Evolutionary conservation across 2,888 invertebrate genomes (phyloP).

Genomic region (Zaprionus bogoriensis): DNA sequence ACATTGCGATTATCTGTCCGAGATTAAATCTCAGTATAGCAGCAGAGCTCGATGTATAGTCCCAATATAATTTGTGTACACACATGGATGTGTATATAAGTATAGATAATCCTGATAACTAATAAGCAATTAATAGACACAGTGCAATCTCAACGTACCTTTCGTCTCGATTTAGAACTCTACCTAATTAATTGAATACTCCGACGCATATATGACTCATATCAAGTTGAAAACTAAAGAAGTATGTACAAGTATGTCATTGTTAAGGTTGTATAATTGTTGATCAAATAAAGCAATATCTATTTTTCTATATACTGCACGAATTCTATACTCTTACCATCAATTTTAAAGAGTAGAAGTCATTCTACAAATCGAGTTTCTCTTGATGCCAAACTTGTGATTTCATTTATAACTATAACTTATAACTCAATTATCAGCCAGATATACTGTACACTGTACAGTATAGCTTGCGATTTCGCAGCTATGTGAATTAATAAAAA

Average conservation of each 20-base stretch:
- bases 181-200: too few species aligned
- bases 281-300: constrained; percentile 41
- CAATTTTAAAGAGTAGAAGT: constrained; percentile 1
- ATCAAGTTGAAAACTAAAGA: neutral
- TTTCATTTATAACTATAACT: too few species aligned
- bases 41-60: neutral
- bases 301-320: constrained; percentile 29
- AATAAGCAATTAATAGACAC: neutral
- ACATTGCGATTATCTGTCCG: neutral
- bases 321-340: neutral
- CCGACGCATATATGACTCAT: neutral
- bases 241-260: constrained; percentile 10
- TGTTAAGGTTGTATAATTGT: constrained; percentile 36
- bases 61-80: neutral
- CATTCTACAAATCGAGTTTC: too few species aligned
- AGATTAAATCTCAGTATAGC: constrained; percentile 19
- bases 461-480: neutral
- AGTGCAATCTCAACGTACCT: neutral
- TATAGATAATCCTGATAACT: neutral
- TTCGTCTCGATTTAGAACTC: neutral
- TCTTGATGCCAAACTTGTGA: too few species aligned
- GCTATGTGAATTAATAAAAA: neutral
- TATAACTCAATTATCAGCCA: neutral
- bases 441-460: neutral
- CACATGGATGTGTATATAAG: neutral